phyloP scores from a whole-genome alignment of 2,888 invertebrate genomes.

The Drosophila anomelani region DNA sequence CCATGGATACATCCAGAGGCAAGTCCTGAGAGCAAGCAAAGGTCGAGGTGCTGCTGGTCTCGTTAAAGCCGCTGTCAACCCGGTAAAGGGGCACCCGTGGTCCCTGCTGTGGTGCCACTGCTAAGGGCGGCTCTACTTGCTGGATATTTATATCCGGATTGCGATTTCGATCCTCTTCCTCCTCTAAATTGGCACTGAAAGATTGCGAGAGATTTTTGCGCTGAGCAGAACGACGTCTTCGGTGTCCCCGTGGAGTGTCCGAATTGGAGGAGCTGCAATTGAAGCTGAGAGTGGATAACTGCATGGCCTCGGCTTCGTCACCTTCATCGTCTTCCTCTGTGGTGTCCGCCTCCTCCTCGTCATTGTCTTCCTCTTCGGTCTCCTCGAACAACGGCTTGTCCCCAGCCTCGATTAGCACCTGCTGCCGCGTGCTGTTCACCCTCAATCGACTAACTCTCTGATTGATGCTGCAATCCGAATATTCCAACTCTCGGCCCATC shows the following conservation, averaged over 20 bases:
- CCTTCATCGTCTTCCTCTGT: slow-evolving; percentile 66
- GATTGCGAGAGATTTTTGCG: slow-evolving; percentile 84
- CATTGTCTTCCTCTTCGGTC: slow-evolving; percentile 39
- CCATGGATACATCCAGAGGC: slow-evolving; percentile 67
- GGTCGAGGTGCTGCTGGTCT: slow-evolving; percentile 69
- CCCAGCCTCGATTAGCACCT: slow-evolving; percentile 29
- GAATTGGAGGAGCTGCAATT: slow-evolving; percentile 78
- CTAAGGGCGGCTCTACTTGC: not conserved
- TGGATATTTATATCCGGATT: not conserved
- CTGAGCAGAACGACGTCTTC: slow-evolving; percentile 80
- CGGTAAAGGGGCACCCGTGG: slow-evolving; percentile 68
- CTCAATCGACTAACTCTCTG: slow-evolving; percentile 73
- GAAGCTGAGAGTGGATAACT: slow-evolving; percentile 72
- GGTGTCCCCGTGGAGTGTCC: slow-evolving; percentile 82
- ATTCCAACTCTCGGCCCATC: slow-evolving; percentile 58
- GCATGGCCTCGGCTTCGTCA: slow-evolving; percentile 77
- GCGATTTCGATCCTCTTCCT: slow-evolving; percentile 47
- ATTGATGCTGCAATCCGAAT: slow-evolving; percentile 79
- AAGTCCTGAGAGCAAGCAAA: slow-evolving; percentile 64
- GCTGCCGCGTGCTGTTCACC: slow-evolving; percentile 66
- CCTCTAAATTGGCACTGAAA: slow-evolving; percentile 77
- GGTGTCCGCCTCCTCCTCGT: slow-evolving; percentile 30
- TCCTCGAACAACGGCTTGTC: slow-evolving; percentile 31
- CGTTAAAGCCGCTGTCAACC: slow-evolving; percentile 84
- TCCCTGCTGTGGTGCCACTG: slow-evolving; percentile 7